Conservation (phyloP, 2,797 vertebrate species). For the Halcyon leucocephala region DNA sequence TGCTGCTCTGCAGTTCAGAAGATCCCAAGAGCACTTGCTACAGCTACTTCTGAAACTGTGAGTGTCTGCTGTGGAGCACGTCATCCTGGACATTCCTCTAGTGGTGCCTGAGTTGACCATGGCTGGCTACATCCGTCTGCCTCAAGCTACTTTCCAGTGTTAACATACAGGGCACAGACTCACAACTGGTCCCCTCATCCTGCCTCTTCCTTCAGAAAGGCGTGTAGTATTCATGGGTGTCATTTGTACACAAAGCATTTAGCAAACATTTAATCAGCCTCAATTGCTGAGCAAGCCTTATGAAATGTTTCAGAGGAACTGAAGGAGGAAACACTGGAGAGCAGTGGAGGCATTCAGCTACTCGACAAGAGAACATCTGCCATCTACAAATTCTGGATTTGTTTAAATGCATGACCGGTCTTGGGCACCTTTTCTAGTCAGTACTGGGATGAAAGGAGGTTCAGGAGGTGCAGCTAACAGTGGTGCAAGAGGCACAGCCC, state of each 20-base stretch:
- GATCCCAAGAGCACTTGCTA: background rate
- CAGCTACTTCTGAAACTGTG: background rate
- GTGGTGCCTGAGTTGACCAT: background rate
- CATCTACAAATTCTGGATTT: background rate
- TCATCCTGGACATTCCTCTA: background rate
- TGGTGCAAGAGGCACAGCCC: background rate
- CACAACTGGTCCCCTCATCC: background rate
- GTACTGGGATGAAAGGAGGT: background rate
- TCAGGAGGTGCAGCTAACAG: background rate
- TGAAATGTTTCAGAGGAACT: accelerated
- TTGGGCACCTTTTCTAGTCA: background rate
- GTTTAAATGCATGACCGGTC: background rate
- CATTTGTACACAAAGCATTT: background rate
- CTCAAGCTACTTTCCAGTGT: background rate
- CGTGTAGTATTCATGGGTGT: background rate
- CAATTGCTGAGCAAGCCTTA: background rate
- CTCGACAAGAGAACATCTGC: background rate
- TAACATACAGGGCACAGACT: background rate
- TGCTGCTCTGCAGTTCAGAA: background rate
- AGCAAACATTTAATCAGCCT: background rate
- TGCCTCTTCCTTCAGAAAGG: background rate
- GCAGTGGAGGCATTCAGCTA: background rate
- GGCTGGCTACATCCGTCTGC: background rate
- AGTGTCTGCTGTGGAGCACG: background rate
- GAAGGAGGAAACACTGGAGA: background rate